These are phyloP conservation scores for Drosophila barbarae DNA, from an alignment of 2,888 invertebrate genomes.

Conservation along the genomic window DNA sequence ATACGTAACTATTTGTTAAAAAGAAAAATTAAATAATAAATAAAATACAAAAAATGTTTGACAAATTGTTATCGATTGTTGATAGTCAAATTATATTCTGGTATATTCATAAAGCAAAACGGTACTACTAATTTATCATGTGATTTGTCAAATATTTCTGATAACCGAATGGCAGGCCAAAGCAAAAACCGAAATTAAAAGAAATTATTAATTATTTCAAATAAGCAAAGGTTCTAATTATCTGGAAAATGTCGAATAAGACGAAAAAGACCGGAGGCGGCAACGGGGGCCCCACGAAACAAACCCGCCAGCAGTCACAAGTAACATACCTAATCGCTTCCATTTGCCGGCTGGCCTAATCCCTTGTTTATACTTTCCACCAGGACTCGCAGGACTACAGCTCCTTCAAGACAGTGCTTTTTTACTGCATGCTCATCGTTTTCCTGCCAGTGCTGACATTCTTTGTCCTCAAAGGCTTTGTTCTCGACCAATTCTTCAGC, in stretches of 20 bases:
- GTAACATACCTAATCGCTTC: conserved; percentile 34
- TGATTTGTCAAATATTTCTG: conserved; percentile 43
- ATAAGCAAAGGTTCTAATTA: conserved; percentile 5
- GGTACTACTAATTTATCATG: conserved; percentile 52
- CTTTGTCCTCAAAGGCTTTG: conserved; percentile 84
- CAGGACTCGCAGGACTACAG: conserved; percentile 83
- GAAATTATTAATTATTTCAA: conserved; percentile 21
- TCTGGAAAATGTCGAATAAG: conserved; percentile 53
- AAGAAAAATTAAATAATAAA: not conserved
- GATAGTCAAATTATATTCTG: not conserved
- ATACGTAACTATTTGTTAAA: not conserved
- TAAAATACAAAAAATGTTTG: no score
- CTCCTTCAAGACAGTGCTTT: conserved; percentile 87
- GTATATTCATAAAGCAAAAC: not conserved
- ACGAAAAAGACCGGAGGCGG: conserved; percentile 47
- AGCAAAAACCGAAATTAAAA: conserved; percentile 44
- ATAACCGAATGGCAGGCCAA: conserved; percentile 46
- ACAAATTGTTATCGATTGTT: conserved; percentile 2
- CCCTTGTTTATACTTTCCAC: conserved; percentile 18
- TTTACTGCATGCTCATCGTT: conserved; percentile 88
- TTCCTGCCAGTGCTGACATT: conserved; percentile 88
- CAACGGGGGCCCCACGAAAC: conserved; percentile 24
- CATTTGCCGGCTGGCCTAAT: conserved; percentile 43
- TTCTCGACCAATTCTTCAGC: conserved; percentile 85
- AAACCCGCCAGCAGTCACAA: conserved; percentile 51